Evolutionary conservation across 1,140 invertebrate genomes (phyloP), one percentile per base, ranked within the genome.

Genomic region (Procambarus clarkii): DNA sequence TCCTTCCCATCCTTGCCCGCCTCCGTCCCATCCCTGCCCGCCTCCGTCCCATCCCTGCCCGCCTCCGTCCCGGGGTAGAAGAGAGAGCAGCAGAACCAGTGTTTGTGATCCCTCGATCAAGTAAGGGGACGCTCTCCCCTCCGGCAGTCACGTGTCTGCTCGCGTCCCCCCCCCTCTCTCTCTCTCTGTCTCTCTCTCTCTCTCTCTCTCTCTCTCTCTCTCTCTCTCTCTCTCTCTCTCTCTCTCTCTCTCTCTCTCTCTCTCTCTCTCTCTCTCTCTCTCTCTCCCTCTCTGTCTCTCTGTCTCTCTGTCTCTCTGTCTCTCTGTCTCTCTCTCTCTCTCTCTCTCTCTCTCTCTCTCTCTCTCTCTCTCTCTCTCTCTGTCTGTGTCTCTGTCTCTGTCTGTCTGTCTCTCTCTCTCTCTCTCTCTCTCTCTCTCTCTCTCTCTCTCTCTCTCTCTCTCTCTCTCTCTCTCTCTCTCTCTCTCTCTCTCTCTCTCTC

Each of bases 131-230:
- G 34, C 3, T n/a, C n/a, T 11, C 9, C 74, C n/a, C 34, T 45
- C 2, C 9, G 24, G 13, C 74, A 71, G 21, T 7, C 69, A 18
- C 34, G 34, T 34, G 34, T 34, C 34, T 34, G 34, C 34, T 34
- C 34, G 34, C 34, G 0, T 1, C 34, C 1, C 34, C 34, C 34
- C 34, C n/a, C n/a, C n/a, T n/a, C n/a, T n/a, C n/a, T n/a, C n/a
- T n/a, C n/a, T n/a, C n/a, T n/a, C n/a, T n/a, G n/a, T 46, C 34
- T 24, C 11, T 54, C 11, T 54, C 21, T 78, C 76, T 44, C 71
- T 46, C 76, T 78, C 76, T 78, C 76, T 44, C 76, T 34, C 76
- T 78, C 21, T 44, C 76, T 78, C 76, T 44, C 34, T 7, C 34
- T 24, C 18, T 74, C 18, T 44, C 71, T 18, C 71, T 18, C 71